A percentile compares a stretch with the other conserved stretches of the same genome.
phyloP scores from a whole-genome alignment of 2,113 vertebrate species.

The Microtus oregoni region DNA sequence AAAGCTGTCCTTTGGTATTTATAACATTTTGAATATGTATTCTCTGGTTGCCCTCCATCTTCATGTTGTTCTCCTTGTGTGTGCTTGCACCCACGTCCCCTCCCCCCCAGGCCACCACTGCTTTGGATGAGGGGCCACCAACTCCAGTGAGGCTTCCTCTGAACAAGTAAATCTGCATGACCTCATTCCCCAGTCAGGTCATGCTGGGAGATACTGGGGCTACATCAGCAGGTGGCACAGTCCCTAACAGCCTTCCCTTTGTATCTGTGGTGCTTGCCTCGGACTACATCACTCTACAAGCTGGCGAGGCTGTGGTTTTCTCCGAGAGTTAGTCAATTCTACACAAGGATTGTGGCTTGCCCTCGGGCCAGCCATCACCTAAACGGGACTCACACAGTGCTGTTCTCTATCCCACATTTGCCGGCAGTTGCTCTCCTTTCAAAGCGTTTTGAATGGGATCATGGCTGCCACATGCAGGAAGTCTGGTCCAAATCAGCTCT shows the following conservation, averaged over 20 bases:
- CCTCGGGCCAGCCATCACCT: background rate
- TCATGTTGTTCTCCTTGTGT: background rate
- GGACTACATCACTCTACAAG: background rate
- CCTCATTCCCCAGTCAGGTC: background rate
- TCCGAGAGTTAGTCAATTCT: background rate
- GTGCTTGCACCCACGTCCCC: accelerated
- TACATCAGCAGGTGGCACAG: background rate
- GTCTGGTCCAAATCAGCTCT: background rate
- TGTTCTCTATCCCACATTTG: background rate
- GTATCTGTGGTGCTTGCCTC: background rate
- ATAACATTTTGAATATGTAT: background rate
- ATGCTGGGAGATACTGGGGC: background rate
- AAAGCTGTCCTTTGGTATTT: background rate
- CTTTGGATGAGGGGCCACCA: background rate
- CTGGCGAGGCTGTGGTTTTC: background rate
- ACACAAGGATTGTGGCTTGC: background rate
- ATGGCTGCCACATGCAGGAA: background rate
- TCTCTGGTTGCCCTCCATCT: background rate
- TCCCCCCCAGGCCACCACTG: background rate
- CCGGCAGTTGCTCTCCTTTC: background rate
- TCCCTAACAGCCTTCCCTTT: background rate
- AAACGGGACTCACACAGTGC: background rate
- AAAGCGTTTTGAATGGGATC: background rate
- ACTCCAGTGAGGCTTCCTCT: background rate
- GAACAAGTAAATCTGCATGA: background rate